These are phyloP conservation scores for Corydoras maculifer DNA, from an alignment of 2,113 vertebrate genomes.

Conservation along the genomic window DNA sequence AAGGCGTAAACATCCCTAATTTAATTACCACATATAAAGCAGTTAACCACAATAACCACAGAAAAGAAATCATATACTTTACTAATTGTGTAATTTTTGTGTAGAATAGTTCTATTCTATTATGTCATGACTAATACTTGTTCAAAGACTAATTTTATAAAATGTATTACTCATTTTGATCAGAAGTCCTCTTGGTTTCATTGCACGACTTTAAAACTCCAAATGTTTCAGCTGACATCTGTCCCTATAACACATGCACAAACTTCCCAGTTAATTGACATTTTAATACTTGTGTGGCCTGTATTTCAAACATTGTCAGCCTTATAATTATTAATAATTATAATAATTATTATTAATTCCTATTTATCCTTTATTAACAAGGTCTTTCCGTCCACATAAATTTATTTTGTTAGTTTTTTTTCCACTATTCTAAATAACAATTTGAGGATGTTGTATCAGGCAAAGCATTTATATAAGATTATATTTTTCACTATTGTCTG, in stretches of 20 bases:
- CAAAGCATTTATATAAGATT: no score
- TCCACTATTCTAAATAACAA: no score
- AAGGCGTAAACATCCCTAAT: background rate
- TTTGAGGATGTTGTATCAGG: no score
- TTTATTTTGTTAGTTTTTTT: no score
- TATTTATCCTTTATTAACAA: background rate
- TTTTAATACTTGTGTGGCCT: no score
- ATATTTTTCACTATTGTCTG: no score
- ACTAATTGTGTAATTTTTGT: no score
- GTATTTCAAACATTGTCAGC: no score
- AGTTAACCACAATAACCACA: background rate
- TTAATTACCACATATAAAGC: background rate
- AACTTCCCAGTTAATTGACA: no score
- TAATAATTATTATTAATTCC: background rate
- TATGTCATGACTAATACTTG: background rate
- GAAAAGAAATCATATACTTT: background rate
- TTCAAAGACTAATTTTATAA: background rate
- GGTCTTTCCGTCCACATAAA: no score
- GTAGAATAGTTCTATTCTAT: background rate
- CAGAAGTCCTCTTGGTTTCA: background rate
- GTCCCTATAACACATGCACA: conserved; percentile 10
- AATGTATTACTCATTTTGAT: background rate
- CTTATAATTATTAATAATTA: background rate
- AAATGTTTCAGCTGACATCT: conserved; percentile 4
- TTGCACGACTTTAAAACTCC: conserved; percentile 31